phyloP scores from a whole-genome alignment of 2,888 invertebrate species.

The Chaetogeoica ovagalla region DNA sequence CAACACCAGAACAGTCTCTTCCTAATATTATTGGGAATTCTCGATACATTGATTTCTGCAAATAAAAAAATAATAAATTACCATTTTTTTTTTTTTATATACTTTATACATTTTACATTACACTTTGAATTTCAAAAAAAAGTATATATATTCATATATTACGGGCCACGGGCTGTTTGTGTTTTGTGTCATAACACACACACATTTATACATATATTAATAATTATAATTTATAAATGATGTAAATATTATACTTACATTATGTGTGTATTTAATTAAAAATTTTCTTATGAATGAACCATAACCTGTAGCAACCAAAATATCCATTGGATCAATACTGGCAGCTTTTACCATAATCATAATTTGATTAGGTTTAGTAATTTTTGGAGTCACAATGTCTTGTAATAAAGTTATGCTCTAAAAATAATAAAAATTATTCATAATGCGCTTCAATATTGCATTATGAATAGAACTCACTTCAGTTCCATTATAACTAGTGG shows the following conservation, averaged over 20 bases:
- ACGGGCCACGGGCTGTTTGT: too few species aligned
- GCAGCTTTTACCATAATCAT: conserved; percentile 68
- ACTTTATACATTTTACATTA: too few species aligned
- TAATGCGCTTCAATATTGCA: background rate
- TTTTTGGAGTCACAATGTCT: conserved; percentile 61
- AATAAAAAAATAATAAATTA: background rate
- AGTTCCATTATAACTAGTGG: conserved; percentile 59
- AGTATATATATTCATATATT: too few species aligned
- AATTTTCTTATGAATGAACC: conserved; percentile 61
- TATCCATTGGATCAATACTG: conserved; percentile 65
- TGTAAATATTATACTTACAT: conserved; percentile 3
- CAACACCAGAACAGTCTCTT: conserved; percentile 67
- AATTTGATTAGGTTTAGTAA: conserved; percentile 64
- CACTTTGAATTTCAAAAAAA: too few species aligned
- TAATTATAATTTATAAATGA: too few species aligned
- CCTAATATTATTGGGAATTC: conserved; percentile 66
- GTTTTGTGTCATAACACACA: too few species aligned
- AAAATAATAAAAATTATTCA: conserved; percentile 41
- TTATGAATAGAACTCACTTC: conserved; percentile 58
- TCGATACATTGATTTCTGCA: conserved; percentile 56
- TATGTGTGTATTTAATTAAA: conserved; percentile 55
- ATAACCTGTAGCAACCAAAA: conserved; percentile 66
- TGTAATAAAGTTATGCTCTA: conserved; percentile 65
- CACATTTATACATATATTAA: too few species aligned
- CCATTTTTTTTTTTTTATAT: too few species aligned